Evolutionary conservation across 2,888 invertebrate species (phyloP).

Genomic region (Lasioglossum malachurum): DNA sequence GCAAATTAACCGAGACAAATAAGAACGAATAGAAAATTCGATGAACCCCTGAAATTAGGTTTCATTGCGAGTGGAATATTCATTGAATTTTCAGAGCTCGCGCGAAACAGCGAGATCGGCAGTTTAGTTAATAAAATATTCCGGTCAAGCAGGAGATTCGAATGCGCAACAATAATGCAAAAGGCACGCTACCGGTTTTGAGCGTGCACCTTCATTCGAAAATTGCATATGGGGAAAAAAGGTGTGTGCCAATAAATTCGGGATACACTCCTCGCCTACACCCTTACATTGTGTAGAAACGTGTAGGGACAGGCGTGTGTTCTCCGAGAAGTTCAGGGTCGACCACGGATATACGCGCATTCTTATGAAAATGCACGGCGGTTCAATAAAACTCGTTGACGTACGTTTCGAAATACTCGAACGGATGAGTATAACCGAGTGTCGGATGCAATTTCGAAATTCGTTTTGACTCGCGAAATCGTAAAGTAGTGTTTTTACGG

Average conservation of each 20-base stretch:
- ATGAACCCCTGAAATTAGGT: background rate
- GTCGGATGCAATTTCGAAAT: slow-evolving; percentile 62
- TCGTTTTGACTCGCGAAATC: slow-evolving; percentile 57
- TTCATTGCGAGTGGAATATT: background rate
- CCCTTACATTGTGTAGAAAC: slow-evolving; percentile 20
- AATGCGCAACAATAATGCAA: slow-evolving; percentile 20
- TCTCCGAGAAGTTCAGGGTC: slow-evolving; percentile 55
- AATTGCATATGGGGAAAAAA: background rate
- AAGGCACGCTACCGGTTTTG: slow-evolving; percentile 14
- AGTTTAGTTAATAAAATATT: background rate
- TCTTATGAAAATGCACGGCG: slow-evolving; percentile 65
- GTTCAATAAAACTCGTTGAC: slow-evolving; percentile 57
- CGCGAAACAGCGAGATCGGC: background rate
- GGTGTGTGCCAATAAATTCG: slow-evolving; percentile 34
- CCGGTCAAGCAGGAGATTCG: background rate
- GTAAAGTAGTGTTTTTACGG: slow-evolving; percentile 63
- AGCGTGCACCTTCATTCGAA: background rate
- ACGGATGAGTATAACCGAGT: slow-evolving; percentile 29
- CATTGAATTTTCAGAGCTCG: background rate
- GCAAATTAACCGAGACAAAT: background rate
- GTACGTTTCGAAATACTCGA: slow-evolving; percentile 39
- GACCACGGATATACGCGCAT: slow-evolving; percentile 48
- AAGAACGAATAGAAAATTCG: background rate
- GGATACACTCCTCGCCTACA: background rate
- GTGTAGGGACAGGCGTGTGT: slow-evolving; percentile 25